Base-by-base conservation (phyloP, 2,113 vertebrate species). In the Eubucco bourcierii region DNA sequence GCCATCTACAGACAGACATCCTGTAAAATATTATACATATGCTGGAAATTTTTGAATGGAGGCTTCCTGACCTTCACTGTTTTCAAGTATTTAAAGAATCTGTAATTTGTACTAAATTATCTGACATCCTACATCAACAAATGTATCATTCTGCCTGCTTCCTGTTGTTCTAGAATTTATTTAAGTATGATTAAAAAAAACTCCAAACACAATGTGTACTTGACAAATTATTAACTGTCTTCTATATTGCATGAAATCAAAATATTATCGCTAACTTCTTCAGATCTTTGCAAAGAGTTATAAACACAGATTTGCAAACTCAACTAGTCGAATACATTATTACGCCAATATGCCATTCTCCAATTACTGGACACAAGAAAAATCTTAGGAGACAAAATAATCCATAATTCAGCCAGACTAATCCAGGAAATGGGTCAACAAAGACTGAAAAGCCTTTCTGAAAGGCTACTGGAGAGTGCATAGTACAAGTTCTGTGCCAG, bases 11-110 rank as follows among this genome's bases (percentile, higher is more conserved):
- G 84, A 93, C 74, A 97, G 78, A 97, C 97, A 98, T 99, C 98
- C 98, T 98, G 97, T 97, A 97, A 94, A 97, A 97, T 90, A 97
- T 96, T 97, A 98, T 93, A 97, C 95, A 96, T 96, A 96, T 39
- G 85, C 96, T 97, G 95, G 97, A 97, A 97, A 97, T 98, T 97
- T 92, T 84, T 97, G 95, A 98, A 97, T 97, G 96, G 87, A 92
- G 86, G 95, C 92, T 98, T 98, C 97, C 97, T 97, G 97, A 93
- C 96, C 93, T 95, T 95, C 94, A 84, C 95, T 95, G 95, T 97
- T 97, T 92, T 96, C 90, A 95, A 96, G 91, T 89, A 95, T 96
- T 96, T 95, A 96, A 96, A 97, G 95, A 96, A 96, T 96, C 94
- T 87, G 97, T 96, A 94, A 96, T 94, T 96, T 88, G 90, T 95